Base-by-base conservation (phyloP, 2,113 vertebrate species). In the Colistium nudipinnis region DNA sequence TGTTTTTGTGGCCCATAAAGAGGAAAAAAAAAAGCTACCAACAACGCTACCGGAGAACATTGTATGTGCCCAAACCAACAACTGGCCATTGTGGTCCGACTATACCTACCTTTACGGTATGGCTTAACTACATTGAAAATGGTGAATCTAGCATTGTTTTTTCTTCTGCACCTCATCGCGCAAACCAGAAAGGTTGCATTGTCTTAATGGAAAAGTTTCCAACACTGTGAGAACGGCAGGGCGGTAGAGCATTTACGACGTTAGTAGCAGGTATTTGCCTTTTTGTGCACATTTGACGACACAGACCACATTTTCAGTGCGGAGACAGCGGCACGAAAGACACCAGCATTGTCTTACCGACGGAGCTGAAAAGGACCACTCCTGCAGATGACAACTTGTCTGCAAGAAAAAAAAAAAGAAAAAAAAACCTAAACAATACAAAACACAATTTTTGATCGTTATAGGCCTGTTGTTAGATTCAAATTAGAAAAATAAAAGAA, bases 211-310 rank as follows among this genome's bases (percentile, higher is more conserved):
- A 62, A 66, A 61, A 33, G 49, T 57, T 72, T 69, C 20, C 44
- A 74, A 82, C 75, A 90, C 81, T 81, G 81, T 84, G 84, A 88
- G 81, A 81, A 59, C 56, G 82, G 75, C 65, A 64, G 61, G 49
- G 61, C 31, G 61, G 39, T 35, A n/a, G 20, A 6, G 61, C 39
- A 65, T 53, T 41, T 17, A 55, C 64, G 55, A 65, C 48, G 82
- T 62, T 27, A 35, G 22, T 44, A 51, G 69, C 77, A 81, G 70
- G 27, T 69, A 59, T 65, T 63, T 79, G 60, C 64, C 70, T 62
- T n/a, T 49, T 44, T 38, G 35, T 76, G 81, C 70, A 87, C 80
- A 80, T 69, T 41, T 52, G 13, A 49, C 44, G 27, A 74, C 25
- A 43, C 48, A 52, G 12, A 74, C 24, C 63, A 70, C 51, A 72